Evolutionary conservation across 1,140 invertebrate genomes (phyloP).

Genomic region (Ceratosolen fusciceps): DNA sequence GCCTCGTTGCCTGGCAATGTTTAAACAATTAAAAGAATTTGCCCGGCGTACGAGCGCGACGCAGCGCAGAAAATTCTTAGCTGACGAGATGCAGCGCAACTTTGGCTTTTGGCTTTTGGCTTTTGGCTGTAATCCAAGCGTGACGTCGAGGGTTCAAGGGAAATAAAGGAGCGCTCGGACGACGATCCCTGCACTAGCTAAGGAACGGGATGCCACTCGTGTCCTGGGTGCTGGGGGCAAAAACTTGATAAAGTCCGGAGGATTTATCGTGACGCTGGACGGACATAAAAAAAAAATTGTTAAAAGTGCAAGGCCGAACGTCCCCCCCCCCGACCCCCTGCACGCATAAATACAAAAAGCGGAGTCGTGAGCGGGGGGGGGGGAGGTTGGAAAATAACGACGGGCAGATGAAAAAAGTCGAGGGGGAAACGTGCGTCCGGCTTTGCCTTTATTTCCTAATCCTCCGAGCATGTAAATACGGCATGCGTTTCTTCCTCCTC

Average conservation of each 20-base stretch:
- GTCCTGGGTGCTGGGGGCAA: conserved; percentile 6
- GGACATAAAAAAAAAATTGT: conserved; percentile 48
- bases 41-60: too few species aligned
- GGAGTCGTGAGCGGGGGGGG: neutral
- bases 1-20: too few species aligned
- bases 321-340: neutral
- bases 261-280: conserved; percentile 48
- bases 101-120: too few species aligned
- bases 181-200: neutral
- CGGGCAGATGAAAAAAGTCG: neutral
- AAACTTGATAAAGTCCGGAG: conserved; percentile 48
- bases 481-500: neutral
- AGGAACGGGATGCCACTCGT: neutral
- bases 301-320: conserved; percentile 1
- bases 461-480: too few species aligned
- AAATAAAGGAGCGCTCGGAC: neutral
- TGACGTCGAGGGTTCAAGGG: neutral
- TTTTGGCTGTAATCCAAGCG: too few species aligned
- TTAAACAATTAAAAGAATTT: too few species aligned
- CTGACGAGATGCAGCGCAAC: too few species aligned
- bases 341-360: conserved; percentile 6
- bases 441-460: too few species aligned
- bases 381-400: too few species aligned
- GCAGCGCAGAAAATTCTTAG: too few species aligned
- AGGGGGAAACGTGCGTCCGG: neutral